Conservation (phyloP, 2,888 invertebrate species). For the Monochamus alternatus region DNA sequence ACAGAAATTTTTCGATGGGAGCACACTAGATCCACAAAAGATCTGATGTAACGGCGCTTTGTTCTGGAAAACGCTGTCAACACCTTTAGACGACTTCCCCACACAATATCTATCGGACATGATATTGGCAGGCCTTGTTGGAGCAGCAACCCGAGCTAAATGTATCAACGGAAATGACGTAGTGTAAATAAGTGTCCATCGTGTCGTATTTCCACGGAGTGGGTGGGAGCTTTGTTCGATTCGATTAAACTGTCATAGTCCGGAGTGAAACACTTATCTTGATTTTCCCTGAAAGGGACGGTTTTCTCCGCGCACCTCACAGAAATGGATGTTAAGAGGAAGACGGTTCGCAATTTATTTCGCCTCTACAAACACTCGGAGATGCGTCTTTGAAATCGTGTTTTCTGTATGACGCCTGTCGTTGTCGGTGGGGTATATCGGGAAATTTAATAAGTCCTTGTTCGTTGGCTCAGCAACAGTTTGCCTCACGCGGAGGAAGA, state of each 20-base stretch:
- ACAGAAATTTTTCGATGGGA: too few relatives aligned
- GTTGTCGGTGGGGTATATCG: constrained; percentile 3
- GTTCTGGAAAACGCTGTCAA: background rate
- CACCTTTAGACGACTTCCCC: constrained; percentile 13
- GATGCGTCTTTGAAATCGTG: constrained; percentile 23
- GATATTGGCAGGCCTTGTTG: constrained; percentile 32
- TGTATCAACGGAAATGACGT: constrained; percentile 34
- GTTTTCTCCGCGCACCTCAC: constrained; percentile 34
- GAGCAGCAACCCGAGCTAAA: constrained; percentile 19
- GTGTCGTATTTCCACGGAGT: constrained; percentile 30
- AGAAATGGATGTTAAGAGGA: constrained; percentile 43
- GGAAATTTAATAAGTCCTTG: constrained; percentile 19
- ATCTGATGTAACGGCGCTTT: background rate
- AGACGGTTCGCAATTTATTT: constrained; percentile 42
- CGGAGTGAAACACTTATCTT: constrained; percentile 30
- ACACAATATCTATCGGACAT: constrained; percentile 7
- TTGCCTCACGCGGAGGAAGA: background rate
- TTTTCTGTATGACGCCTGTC: constrained; percentile 28
- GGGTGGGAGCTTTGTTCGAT: constrained; percentile 25
- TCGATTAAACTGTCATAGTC: constrained; percentile 25
- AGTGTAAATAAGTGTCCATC: constrained; percentile 37
- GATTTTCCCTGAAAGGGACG: constrained; percentile 32
- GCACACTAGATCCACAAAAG: too few relatives aligned
- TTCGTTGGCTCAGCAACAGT: constrained; percentile 33
- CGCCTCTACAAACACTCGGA: constrained; percentile 41